Base-by-base conservation (phyloP, 1,140 invertebrate species). In the Drosophila albomicans region DNA sequence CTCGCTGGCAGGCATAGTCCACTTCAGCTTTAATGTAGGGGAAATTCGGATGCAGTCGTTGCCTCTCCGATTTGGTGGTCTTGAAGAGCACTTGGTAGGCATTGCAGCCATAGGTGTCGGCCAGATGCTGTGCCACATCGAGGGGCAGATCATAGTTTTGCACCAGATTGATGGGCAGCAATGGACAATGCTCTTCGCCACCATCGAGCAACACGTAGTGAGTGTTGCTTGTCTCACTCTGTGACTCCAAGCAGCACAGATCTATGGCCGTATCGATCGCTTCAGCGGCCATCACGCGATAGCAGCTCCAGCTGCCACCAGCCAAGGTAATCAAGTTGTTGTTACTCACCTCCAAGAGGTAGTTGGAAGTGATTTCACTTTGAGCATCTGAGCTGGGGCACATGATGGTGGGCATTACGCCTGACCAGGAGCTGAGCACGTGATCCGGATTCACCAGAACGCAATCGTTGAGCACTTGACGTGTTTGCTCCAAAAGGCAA, bases 1-100 rank as follows among this genome's bases (percentile, higher is more conserved):
- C 85, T 5, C 61, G 64, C 5, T 58, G 61, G 15, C 66, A 68
- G 8, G 63, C 85, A 38, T 89, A 88, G 11, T 25, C 25, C 0
- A 88, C 66, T 30, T 88, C 85, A 0, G 85, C 85, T 38, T 59
- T 62, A 7, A 88, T 89, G 49, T 89, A 89, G 0, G 85, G 85
- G 10, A 76, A 89, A 5, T 67, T 49, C 0, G 74, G 75, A 20
- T 85, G 81, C 7, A 88, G 38, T 0, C 85, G 62, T 2, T 58
- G 43, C 5, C 38, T 51, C 1, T 52, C 6, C 8, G 62, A n/a
- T 0, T 20, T 20, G 7, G 57, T 32, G 1, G 20, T 54, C 5
- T 48, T 32, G 0, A 25, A 13, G 0, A 87, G 57, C 20, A 88
- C 10, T 20, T 38, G 25, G 3, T 57, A 56, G 0, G 81, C 78